Evolutionary conservation across 53 echinoderm and acorn worm species (phyloP).

Genomic region (Zoroaster sp.): DNA sequence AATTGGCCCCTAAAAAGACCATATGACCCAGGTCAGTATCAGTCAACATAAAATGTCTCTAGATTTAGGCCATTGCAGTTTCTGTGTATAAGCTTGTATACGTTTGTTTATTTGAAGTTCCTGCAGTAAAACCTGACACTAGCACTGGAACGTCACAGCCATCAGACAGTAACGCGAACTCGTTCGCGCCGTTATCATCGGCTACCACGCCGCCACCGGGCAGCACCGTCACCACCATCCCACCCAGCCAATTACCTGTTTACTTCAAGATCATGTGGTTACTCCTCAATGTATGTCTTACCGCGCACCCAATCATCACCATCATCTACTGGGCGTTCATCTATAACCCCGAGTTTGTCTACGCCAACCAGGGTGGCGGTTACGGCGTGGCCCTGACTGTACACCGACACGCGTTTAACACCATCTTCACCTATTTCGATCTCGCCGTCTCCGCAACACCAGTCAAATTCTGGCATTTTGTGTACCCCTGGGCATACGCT

Average conservation of each 20-base stretch:
- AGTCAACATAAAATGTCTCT: too few relatives aligned
- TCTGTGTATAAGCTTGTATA: too few relatives aligned
- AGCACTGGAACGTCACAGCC: too few relatives aligned
- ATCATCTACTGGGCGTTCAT: constrained; percentile 41
- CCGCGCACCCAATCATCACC: constrained; percentile 21
- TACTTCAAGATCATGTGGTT: constrained; percentile 32
- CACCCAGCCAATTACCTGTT: background rate
- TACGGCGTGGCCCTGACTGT: constrained; percentile 38
- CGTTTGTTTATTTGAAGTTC: too few relatives aligned
- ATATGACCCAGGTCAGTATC: too few relatives aligned
- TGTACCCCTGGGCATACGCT: constrained; percentile 16
- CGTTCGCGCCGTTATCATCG: background rate
- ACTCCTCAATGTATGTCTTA: constrained; percentile 6
- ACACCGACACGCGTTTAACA: constrained; percentile 44
- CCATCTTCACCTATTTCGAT: constrained; percentile 29
- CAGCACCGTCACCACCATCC: background rate
- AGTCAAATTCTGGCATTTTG: constrained; percentile 26
- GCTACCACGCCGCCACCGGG: background rate
- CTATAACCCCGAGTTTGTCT: constrained; percentile 29
- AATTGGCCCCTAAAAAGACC: too few relatives aligned
- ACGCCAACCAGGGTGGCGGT: constrained; percentile 32
- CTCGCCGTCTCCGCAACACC: constrained; percentile 7
- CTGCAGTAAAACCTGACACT: too few relatives aligned
- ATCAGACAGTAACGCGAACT: background rate
- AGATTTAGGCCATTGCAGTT: too few relatives aligned